Conservation (phyloP, 1,140 invertebrate species). For the Theocolax elegans region DNA sequence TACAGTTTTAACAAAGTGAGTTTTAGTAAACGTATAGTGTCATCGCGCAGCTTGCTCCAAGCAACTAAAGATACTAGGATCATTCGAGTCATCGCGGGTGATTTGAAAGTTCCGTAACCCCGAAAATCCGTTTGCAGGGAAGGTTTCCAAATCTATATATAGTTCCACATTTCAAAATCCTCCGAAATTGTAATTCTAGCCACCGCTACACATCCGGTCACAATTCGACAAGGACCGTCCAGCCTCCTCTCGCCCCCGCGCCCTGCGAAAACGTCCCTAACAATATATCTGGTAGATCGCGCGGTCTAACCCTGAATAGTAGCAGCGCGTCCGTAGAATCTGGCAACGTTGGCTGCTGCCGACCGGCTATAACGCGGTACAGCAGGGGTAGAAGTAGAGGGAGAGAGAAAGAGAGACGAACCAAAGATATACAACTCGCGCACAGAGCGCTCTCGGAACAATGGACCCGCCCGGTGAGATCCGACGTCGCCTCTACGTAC, state of each 20-base stretch:
- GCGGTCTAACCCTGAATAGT: no score
- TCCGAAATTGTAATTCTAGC: not conserved
- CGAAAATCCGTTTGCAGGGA: no score
- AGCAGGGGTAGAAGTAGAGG: not conserved
- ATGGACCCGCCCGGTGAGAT: not conserved
- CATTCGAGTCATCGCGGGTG: no score
- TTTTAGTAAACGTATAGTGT: no score
- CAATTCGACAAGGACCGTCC: constrained; percentile 22
- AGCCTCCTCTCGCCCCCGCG: not conserved
- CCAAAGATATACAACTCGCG: not conserved
- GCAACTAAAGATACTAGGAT: no score
- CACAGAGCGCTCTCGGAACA: not conserved
- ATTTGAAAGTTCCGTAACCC: no score
- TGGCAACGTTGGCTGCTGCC: constrained; percentile 12
- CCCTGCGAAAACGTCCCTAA: not conserved
- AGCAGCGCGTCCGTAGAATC: not conserved
- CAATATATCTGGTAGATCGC: no score
- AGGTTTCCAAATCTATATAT: no score
- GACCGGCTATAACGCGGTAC: not conserved
- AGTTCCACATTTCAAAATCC: no score
- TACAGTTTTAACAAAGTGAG: no score
- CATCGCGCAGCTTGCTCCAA: no score
- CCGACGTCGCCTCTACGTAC: no score
- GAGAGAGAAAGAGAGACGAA: not conserved
- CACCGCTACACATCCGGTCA: not conserved